Conservation (phyloP, 2,888 invertebrate genomes). For the Sminthurinus aureus region DNA sequence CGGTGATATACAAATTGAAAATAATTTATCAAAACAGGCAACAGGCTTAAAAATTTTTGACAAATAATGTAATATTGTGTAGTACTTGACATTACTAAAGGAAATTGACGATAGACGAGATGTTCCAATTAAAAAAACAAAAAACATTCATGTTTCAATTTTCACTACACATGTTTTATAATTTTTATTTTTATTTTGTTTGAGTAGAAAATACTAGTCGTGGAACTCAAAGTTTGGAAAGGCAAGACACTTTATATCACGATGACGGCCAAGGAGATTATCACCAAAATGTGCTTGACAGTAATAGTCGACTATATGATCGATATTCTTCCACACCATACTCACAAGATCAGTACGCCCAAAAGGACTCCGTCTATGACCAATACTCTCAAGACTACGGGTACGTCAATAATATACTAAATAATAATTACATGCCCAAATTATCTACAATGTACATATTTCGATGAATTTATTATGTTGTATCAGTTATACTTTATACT, state of each 20-base stretch:
- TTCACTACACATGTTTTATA: background rate
- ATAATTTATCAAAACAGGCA: too few species aligned
- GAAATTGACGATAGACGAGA: background rate
- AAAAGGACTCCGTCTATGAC: slow-evolving; percentile 58
- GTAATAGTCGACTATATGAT: slow-evolving; percentile 37
- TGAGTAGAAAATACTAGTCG: slow-evolving; percentile 53
- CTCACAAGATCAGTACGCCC: slow-evolving; percentile 48
- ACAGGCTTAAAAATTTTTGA: too few species aligned
- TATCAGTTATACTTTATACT: too few species aligned
- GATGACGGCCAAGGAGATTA: slow-evolving; percentile 64
- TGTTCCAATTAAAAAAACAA: background rate
- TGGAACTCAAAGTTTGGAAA: slow-evolving; percentile 74
- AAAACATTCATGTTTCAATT: background rate
- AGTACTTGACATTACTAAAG: too few species aligned
- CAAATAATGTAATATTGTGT: too few species aligned
- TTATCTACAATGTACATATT: too few species aligned
- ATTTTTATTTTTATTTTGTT: background rate
- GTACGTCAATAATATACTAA: slow-evolving; percentile 31
- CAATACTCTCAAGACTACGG: slow-evolving; percentile 57
- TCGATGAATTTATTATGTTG: too few species aligned
- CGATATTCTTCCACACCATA: slow-evolving; percentile 46
- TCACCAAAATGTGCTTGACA: slow-evolving; percentile 40
- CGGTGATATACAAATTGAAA: too few species aligned
- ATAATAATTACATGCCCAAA: too few species aligned
- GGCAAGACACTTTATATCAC: slow-evolving; percentile 81